Base-by-base conservation (phyloP, 2,113 vertebrate species). In the Mandrillus leucophaeus region DNA sequence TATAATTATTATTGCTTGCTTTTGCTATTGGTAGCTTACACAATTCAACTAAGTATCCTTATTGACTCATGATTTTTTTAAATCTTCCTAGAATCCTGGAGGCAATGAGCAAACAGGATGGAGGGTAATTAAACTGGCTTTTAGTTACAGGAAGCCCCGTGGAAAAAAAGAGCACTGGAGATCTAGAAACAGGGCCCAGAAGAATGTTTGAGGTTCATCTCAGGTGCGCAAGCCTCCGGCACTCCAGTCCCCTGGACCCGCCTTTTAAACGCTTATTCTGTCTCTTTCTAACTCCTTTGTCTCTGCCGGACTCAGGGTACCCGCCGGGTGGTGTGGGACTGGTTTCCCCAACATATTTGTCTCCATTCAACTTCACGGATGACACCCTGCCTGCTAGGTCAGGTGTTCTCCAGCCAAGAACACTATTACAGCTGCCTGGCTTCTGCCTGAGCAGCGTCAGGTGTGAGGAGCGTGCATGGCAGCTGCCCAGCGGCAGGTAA, bases 211-310 rank as follows among this genome's bases (percentile, higher is more conserved):
- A 43, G 48, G 50, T 50, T 88, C 8, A 64, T 12, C 40, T 75
- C 22, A 32, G 27, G 3, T 0, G 59, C 0, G 52, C 52, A 52
- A 6, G 52, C 17, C 17, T 52, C 52, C 5, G 0, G 17, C 16
- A 2, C 52, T 52, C 16, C 17, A 6, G 52, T 18, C 52, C 52
- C 52, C 52, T 52, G 52, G 52, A 52, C 52, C 17, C 5, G 1
- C 52, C 52, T 52, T 52, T 52, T 52, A 52, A 52, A 52, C 5
- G 5, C 17, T 52, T 52, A 0, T 52, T 52, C 50, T 18, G 52
- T 18, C 52, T 52, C 52, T 52, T 52, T 52, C 52, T 52, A 52
- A 52, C 52, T 52, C 52, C 52, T 52, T 18, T 18, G 52, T 17
- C 52, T 52, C 52, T 1, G 5, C 52, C 5, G 17, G 52, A 52